A percentile compares a stretch with the other conserved stretches of the same genome.
Evolutionary conservation across 2,888 invertebrate genomes (phyloP).

Genomic region (Diabrotica balteata): DNA sequence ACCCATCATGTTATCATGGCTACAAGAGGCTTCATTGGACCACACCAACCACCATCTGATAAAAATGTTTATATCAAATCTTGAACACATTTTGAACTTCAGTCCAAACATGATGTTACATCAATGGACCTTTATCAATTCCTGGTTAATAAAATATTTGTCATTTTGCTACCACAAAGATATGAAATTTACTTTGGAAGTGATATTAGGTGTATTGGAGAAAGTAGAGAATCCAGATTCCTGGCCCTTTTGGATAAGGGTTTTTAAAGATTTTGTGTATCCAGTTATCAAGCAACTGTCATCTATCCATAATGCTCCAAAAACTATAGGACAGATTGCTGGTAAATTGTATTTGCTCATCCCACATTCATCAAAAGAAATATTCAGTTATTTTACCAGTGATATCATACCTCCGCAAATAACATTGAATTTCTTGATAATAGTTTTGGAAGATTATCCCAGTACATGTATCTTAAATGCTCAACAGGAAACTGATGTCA

Average conservation of each 20-base stretch:
- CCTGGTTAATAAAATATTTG: conserved; percentile 54
- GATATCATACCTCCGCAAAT: conserved; percentile 48
- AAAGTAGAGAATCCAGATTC: conserved; percentile 41
- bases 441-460: conserved; percentile 47
- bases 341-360: conserved; percentile 48
- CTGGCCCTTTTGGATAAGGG: conserved; percentile 51
- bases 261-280: conserved; percentile 49
- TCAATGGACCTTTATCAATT: conserved; percentile 52
- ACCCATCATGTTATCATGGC: conserved; percentile 41
- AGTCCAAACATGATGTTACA: conserved; percentile 49
- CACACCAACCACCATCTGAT: conserved; percentile 49
- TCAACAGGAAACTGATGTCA: conserved; percentile 47
- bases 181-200: conserved; percentile 47
- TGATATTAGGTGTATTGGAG: conserved; percentile 47
- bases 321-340: conserved; percentile 51
- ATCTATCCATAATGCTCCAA: conserved; percentile 39
- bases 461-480: conserved; percentile 42
- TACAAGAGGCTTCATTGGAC: conserved; percentile 47
- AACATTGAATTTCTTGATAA: conserved; percentile 46
- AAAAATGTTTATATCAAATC: conserved; percentile 47
- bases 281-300: conserved; percentile 49
- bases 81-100: conserved; percentile 46
- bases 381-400: conserved; percentile 47
- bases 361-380: conserved; percentile 42
- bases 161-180: conserved; percentile 51